Evolutionary conservation across 2,888 invertebrate genomes (phyloP).

Genomic region (Watsonalla binaria): DNA sequence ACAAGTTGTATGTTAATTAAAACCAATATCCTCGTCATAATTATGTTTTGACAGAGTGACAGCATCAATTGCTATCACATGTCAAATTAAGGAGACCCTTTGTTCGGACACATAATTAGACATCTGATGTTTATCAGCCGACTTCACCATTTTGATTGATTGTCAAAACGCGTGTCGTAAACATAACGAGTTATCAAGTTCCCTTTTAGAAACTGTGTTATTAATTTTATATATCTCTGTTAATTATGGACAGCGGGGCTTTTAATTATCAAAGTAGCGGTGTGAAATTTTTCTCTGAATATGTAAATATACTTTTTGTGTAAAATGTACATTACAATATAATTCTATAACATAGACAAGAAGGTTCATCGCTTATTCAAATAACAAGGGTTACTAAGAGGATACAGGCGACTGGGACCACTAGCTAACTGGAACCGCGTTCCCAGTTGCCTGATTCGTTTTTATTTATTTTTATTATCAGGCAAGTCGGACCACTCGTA

Average conservation of each 20-base stretch:
- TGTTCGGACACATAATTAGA: slow-evolving; percentile 1
- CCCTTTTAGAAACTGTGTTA: not conserved
- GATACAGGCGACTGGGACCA: too few relatives aligned
- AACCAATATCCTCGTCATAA: not conserved
- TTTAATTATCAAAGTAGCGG: not conserved
- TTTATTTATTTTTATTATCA: too few relatives aligned
- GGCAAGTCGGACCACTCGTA: too few relatives aligned
- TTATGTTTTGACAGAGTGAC: not conserved
- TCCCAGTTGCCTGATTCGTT: too few relatives aligned
- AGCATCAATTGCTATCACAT: not conserved
- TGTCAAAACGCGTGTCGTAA: not conserved
- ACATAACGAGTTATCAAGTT: not conserved
- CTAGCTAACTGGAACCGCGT: too few relatives aligned
- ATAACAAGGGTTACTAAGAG: too few relatives aligned
- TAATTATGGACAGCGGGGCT: not conserved
- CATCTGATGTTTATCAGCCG: not conserved
- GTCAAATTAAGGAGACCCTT: not conserved
- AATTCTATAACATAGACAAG: too few relatives aligned
- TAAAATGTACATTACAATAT: too few relatives aligned
- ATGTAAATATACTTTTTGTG: too few relatives aligned
- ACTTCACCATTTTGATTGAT: not conserved
- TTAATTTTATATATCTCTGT: not conserved
- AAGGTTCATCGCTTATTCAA: too few relatives aligned
- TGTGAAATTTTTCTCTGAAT: not conserved
- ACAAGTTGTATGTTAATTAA: not conserved